Conservation (phyloP, 1,140 invertebrate species). For the Wiebesia pumilae region DNA sequence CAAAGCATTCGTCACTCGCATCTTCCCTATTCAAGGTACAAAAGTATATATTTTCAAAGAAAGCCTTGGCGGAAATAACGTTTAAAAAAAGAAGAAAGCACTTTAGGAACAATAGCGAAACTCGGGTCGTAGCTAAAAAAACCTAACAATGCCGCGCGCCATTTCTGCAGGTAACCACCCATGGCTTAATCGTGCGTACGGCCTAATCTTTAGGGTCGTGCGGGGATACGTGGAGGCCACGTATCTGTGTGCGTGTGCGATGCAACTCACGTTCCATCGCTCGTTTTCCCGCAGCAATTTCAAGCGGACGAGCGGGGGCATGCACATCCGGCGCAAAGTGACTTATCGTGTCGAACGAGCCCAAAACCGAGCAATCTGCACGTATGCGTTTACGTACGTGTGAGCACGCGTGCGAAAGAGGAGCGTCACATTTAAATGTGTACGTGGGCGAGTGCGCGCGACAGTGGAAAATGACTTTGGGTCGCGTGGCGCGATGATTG, state of each 20-base stretch:
- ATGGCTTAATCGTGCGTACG: constrained; percentile 4
- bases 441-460: not conserved
- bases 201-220: constrained; percentile 2
- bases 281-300: constrained; percentile 62
- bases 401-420: constrained; percentile 40
- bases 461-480: constrained; percentile 29
- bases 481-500: not conserved
- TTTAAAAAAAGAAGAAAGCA: constrained; percentile 14
- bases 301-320: constrained; percentile 52
- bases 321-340: constrained; percentile 61
- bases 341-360: constrained; percentile 64
- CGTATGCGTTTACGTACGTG: constrained; percentile 38
- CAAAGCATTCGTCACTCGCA: too few species aligned
- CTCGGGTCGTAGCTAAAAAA: not conserved
- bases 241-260: not conserved
- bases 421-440: not conserved
- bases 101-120: not conserved
- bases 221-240: not conserved
- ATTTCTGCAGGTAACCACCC: not conserved
- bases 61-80: not conserved
- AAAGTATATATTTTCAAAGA: not conserved
- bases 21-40: too few species aligned
- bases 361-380: constrained; percentile 55
- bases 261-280: constrained; percentile 9
- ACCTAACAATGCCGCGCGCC: not conserved